A percentile compares a stretch with the other conserved stretches of the same genome.
Conservation (phyloP, 2,888 invertebrate species). For the Neoscelio sp. region DNA sequence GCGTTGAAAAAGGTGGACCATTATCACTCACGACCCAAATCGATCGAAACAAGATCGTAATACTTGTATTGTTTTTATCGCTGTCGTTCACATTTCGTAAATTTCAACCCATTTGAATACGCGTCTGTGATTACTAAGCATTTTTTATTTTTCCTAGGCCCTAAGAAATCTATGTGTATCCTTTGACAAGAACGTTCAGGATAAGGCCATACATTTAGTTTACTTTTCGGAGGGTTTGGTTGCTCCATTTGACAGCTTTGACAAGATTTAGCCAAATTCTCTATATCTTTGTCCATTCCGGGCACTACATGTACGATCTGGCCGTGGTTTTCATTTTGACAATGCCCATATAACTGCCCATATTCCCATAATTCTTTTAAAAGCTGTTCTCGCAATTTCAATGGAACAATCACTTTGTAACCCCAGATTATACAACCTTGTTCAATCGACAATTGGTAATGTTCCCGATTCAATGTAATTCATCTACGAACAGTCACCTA, state of each 20-base stretch:
- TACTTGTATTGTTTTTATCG: conserved; percentile 42
- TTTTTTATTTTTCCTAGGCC: conserved; percentile 47
- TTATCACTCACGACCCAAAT: conserved; percentile 68
- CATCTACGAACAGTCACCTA: not conserved
- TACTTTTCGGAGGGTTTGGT: conserved; percentile 56
- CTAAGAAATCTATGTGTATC: too few species aligned
- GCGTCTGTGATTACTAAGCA: conserved; percentile 66
- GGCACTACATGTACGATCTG: conserved; percentile 68
- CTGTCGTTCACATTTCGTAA: conserved; percentile 54
- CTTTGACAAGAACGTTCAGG: too few species aligned
- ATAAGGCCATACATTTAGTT: too few species aligned
- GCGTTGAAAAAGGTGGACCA: conserved; percentile 59
- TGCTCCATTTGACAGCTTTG: conserved; percentile 46
- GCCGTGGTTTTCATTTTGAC: conserved; percentile 70
- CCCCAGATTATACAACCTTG: not conserved
- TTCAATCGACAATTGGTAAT: not conserved
- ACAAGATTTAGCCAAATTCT: conserved; percentile 34
- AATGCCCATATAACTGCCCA: conserved; percentile 67
- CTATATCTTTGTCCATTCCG: conserved; percentile 63
- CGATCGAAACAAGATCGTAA: conserved; percentile 55
- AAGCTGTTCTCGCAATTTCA: conserved; percentile 14
- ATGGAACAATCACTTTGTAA: not conserved
- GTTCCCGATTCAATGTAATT: not conserved
- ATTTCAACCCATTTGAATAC: conserved; percentile 69
- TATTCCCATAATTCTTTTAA: conserved; percentile 68